These are phyloP conservation scores for Drosophila nebulosa DNA, from an alignment of 1,140 invertebrate species.

Conservation along the genomic window DNA sequence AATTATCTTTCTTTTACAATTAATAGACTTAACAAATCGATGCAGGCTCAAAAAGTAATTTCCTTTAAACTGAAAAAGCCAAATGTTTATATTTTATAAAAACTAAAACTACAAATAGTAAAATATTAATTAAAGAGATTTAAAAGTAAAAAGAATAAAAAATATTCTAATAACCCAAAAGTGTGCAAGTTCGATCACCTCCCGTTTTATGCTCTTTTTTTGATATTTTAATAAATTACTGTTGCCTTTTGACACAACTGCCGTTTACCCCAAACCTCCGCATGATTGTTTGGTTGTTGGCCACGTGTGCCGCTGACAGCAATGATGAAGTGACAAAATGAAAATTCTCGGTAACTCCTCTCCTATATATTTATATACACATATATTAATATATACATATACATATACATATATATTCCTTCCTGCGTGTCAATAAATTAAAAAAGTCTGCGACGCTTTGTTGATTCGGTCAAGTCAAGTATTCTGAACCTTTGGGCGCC, in stretches of 20 bases:
- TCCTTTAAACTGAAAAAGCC: no score
- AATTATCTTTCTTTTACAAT: no score
- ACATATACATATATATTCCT: neutral
- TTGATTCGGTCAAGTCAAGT: slow-evolving; percentile 37
- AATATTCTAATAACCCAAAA: no score
- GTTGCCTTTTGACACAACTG: slow-evolving; percentile 17
- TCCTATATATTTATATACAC: neutral
- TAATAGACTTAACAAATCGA: no score
- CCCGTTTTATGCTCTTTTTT: neutral
- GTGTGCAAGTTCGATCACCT: neutral
- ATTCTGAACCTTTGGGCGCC: slow-evolving; percentile 41
- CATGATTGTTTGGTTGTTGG: slow-evolving; percentile 41
- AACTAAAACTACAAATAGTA: no score
- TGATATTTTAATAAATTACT: slow-evolving; percentile 33
- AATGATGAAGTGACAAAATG: slow-evolving; percentile 69
- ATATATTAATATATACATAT: slow-evolving; percentile 9
- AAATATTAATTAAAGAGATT: no score
- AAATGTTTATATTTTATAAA: no score
- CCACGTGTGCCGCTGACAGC: slow-evolving; percentile 62
- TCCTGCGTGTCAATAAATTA: slow-evolving; percentile 53
- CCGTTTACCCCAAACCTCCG: neutral
- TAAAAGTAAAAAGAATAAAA: no score
- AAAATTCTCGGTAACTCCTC: slow-evolving; percentile 29
- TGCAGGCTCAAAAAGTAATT: no score
- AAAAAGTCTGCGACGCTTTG: slow-evolving; percentile 22